phyloP scores from a whole-genome alignment of 2,888 invertebrate species.

The Cantharis nigra region DNA sequence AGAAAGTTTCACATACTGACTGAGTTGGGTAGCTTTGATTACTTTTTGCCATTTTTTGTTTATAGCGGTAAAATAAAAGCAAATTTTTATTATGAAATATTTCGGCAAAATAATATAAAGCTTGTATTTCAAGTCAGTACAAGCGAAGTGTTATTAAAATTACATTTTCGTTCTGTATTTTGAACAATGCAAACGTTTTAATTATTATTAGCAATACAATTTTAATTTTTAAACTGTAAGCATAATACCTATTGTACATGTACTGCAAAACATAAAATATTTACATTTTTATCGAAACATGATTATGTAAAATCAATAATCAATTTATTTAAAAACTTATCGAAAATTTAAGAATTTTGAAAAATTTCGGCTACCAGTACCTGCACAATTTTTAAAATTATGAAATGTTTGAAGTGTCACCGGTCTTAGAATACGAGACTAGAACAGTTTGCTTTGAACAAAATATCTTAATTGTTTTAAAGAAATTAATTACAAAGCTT shows the following conservation, averaged over 20 bases:
- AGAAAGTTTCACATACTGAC: slow-evolving; percentile 16
- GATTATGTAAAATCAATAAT: too few species aligned
- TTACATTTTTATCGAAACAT: neutral
- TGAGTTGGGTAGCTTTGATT: slow-evolving; percentile 15
- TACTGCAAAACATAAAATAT: neutral
- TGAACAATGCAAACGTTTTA: neutral
- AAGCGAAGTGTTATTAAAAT: neutral
- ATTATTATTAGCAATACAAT: neutral
- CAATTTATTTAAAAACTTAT: too few species aligned
- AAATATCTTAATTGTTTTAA: too few species aligned
- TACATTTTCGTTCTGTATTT: neutral
- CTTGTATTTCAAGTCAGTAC: neutral
- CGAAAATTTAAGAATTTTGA: too few species aligned
- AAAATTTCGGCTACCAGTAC: too few species aligned
- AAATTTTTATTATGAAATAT: slow-evolving; percentile 9
- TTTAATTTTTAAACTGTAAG: neutral
- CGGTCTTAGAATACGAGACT: too few species aligned
- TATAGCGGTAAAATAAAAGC: slow-evolving; percentile 14
- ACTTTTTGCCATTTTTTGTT: slow-evolving; percentile 26
- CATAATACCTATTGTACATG: neutral
- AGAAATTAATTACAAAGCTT: too few species aligned
- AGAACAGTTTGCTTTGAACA: too few species aligned
- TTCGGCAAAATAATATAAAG: neutral
- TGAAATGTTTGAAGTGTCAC: too few species aligned
- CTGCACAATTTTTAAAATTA: too few species aligned